Conservation (phyloP, 2,888 invertebrate species). For the Timema podura region DNA sequence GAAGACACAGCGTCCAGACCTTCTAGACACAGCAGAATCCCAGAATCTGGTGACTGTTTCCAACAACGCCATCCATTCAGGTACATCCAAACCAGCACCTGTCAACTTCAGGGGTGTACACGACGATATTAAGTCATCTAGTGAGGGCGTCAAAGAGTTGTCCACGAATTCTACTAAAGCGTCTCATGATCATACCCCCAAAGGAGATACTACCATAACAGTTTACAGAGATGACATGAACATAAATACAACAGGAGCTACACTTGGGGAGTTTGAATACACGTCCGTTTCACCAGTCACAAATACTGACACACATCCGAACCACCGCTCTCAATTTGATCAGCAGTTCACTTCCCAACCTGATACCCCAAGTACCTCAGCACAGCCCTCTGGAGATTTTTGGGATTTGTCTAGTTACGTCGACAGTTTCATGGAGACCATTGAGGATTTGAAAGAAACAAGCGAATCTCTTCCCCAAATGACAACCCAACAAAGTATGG, state of each 20-base stretch:
- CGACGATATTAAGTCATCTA: neutral
- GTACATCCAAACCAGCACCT: neutral
- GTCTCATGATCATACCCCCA: neutral
- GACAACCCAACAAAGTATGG: no score
- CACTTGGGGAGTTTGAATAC: no score
- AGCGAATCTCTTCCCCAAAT: no score
- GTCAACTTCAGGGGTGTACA: neutral
- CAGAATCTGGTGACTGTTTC: slow-evolving; percentile 57
- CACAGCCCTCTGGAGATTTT: neutral
- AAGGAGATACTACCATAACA: neutral
- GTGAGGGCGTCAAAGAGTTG: neutral
- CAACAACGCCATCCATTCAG: slow-evolving; percentile 1
- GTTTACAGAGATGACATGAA: no score
- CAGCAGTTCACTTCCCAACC: neutral
- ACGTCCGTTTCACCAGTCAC: no score
- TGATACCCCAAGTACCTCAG: neutral
- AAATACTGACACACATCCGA: neutral
- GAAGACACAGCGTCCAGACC: slow-evolving; percentile 45
- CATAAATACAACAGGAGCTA: no score
- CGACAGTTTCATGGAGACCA: slow-evolving; percentile 4
- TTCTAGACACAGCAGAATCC: slow-evolving; percentile 73
- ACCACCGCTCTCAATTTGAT: neutral
- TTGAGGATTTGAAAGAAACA: no score
- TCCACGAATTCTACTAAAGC: neutral
- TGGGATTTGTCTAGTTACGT: neutral